phyloP scores from a whole-genome alignment of 2,797 vertebrate species.

The Tenualosa thibaudeaui region DNA sequence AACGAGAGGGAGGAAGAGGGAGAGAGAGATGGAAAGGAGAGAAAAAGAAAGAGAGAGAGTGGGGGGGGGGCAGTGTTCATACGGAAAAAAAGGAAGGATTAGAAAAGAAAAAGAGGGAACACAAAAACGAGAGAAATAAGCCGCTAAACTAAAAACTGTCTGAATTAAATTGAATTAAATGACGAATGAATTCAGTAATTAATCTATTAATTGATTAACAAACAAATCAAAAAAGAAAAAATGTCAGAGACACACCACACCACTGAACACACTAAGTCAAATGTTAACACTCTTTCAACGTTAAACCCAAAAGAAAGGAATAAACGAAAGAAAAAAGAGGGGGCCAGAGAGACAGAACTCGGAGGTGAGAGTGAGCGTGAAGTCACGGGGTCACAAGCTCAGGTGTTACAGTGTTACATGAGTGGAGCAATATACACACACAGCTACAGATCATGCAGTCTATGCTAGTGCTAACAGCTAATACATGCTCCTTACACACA shows the following conservation, averaged over 20 bases:
- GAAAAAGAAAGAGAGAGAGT: slow-evolving; percentile 44
- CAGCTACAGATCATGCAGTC: slow-evolving; percentile 13
- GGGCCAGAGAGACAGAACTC: slow-evolving; percentile 55
- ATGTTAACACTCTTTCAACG: neutral
- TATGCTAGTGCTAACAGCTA: neutral
- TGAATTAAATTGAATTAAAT: slow-evolving; percentile 32
- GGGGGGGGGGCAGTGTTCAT: slow-evolving; percentile 64
- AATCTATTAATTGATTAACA: slow-evolving; percentile 51
- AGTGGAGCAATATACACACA: slow-evolving; percentile 19
- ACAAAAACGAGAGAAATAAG: slow-evolving; percentile 82
- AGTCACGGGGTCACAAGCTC: slow-evolving; percentile 59
- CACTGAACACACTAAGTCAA: neutral
- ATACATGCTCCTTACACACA: slow-evolving; percentile 9
- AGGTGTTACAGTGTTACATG: slow-evolving; percentile 30
- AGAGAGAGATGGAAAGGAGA: slow-evolving; percentile 61
- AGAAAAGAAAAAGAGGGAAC: slow-evolving; percentile 74
- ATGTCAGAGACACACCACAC: neutral
- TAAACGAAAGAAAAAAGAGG: slow-evolving; percentile 42
- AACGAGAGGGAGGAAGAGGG: slow-evolving; percentile 70
- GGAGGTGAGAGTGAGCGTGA: slow-evolving; percentile 56
- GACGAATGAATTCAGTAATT: slow-evolving; percentile 38
- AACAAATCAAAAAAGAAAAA: slow-evolving; percentile 56
- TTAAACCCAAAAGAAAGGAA: slow-evolving; percentile 63
- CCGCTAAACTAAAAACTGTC: slow-evolving; percentile 68
- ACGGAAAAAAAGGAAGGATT: slow-evolving; percentile 62